Percentiles rank a stretch among this genome's conserved stretches.
phyloP scores from a whole-genome alignment of 2,113 vertebrate genomes.

The Ginglymostoma cirratum region DNA sequence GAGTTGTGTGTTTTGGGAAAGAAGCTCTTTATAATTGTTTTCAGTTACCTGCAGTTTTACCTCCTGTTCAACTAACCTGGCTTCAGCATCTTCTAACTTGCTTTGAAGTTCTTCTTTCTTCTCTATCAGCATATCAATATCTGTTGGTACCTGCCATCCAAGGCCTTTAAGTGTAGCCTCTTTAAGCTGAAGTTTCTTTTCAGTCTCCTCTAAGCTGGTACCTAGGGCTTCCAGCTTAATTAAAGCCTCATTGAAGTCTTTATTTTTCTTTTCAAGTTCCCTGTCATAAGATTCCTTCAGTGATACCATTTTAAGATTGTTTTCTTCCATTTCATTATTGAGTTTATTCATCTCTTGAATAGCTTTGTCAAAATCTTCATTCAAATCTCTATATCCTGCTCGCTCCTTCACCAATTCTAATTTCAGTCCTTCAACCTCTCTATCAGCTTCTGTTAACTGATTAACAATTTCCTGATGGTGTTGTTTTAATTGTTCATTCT shows the following conservation, averaged over 20 bases:
- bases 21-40: slow-evolving; percentile 47
- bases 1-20: slow-evolving; percentile 51
- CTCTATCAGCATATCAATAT: slow-evolving; percentile 43
- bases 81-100: slow-evolving; percentile 50
- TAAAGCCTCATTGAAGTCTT: slow-evolving; percentile 61
- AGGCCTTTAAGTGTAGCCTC: slow-evolving; percentile 64
- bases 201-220: slow-evolving; percentile 58
- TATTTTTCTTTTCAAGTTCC: slow-evolving; percentile 59
- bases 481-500: slow-evolving; percentile 60
- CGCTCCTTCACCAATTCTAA: slow-evolving; percentile 53
- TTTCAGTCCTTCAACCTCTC: slow-evolving; percentile 65
- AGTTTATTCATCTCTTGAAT: slow-evolving; percentile 52
- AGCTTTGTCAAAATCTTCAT: slow-evolving; percentile 39
- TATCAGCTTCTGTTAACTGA: slow-evolving; percentile 66
- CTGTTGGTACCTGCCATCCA: slow-evolving; percentile 54
- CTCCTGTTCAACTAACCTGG: slow-evolving; percentile 50
- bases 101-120: slow-evolving; percentile 49
- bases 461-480: slow-evolving; percentile 67
- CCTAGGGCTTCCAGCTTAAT: slow-evolving; percentile 58
- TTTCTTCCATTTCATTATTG: slow-evolving; percentile 52
- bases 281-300: slow-evolving; percentile 58
- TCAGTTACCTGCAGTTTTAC: slow-evolving; percentile 46
- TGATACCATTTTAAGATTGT: slow-evolving; percentile 49
- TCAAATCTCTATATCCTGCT: slow-evolving; percentile 51
- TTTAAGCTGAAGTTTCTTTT: slow-evolving; percentile 62